These are phyloP conservation scores for Syngnathus floridae DNA, from an alignment of 2,113 vertebrate genomes.

Conservation along the genomic window DNA sequence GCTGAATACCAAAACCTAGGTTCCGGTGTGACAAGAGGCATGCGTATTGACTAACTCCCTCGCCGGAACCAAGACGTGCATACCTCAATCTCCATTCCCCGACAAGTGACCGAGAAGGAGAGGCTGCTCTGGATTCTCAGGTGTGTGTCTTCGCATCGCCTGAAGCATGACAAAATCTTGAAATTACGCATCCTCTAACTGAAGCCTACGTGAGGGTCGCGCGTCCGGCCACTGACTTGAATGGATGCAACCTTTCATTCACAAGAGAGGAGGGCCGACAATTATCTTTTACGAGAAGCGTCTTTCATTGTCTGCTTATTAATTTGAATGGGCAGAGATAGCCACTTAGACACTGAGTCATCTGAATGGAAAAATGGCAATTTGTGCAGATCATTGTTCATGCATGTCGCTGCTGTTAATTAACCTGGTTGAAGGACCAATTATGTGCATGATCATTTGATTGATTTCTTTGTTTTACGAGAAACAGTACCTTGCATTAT, in stretches of 20 bases:
- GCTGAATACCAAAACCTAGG: constrained; percentile 11
- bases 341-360: constrained; percentile 11
- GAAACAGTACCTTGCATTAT: constrained; percentile 31
- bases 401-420: constrained; percentile 22
- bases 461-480: constrained; percentile 39
- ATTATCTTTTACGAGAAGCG: constrained; percentile 13
- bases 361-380: constrained; percentile 14
- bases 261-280: constrained; percentile 26
- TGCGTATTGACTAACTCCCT: constrained; percentile 59
- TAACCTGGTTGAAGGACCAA: constrained; percentile 25
- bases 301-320: constrained; percentile 27
- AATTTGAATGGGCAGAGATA: constrained; percentile 27
- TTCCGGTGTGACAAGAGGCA: constrained; percentile 47
- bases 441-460: constrained; percentile 35
- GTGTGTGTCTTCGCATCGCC: constrained; percentile 48
- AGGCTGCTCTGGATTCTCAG: constrained; percentile 49
- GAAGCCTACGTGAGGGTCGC: constrained; percentile 12
- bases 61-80: constrained; percentile 35
- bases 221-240: constrained; percentile 36
- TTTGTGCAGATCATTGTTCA: constrained; percentile 12
- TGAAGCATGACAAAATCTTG: constrained; percentile 20
- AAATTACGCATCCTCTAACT: constrained; percentile 9
- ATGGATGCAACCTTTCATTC: constrained; percentile 58
- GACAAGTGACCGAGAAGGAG: constrained; percentile 7
- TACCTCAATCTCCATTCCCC: constrained; percentile 55